A percentile compares a stretch with the other conserved stretches of the same genome.
Conservation (phyloP, 2,888 invertebrate genomes). For the Acleris cristana region DNA sequence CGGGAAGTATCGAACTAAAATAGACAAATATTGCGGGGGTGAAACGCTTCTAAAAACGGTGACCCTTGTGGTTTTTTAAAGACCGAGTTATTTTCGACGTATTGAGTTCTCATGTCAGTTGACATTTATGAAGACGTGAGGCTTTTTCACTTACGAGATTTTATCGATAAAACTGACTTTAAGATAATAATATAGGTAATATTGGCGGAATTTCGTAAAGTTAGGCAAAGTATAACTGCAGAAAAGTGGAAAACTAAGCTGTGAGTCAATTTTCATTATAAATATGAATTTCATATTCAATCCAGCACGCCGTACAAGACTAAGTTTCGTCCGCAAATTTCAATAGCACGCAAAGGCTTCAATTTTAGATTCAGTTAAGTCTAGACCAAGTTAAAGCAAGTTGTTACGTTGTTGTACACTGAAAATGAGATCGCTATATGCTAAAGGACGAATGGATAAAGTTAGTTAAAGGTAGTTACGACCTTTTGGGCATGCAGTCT, state of each 20-base stretch:
- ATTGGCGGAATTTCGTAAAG: no score
- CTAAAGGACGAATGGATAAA: conserved; percentile 10
- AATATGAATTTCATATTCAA: conserved; percentile 6
- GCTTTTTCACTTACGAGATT: neutral
- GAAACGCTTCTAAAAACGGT: conserved; percentile 55
- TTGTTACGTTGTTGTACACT: conserved; percentile 55
- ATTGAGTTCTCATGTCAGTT: conserved; percentile 21
- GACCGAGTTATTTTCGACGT: conserved; percentile 26
- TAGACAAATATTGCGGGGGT: conserved; percentile 66
- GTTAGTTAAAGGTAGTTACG: conserved; percentile 5
- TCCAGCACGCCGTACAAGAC: conserved; percentile 41
- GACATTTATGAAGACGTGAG: conserved; percentile 14
- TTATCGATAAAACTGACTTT: no score
- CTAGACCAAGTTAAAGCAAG: conserved; percentile 60
- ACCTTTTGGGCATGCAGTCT: conserved; percentile 43
- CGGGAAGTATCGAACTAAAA: conserved; percentile 69
- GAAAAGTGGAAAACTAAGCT: no score
- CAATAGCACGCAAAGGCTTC: conserved; percentile 77
- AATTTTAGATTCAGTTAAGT: conserved; percentile 59
- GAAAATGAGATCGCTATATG: conserved; percentile 10
- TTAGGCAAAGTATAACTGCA: no score
- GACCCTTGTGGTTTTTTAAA: conserved; percentile 49
- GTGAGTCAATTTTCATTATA: no score
- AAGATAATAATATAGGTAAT: no score
- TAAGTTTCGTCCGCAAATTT: conserved; percentile 78